Evolutionary conservation across 2,797 vertebrate genomes (phyloP).

Genomic region (Eospalax fontanierii): DNA sequence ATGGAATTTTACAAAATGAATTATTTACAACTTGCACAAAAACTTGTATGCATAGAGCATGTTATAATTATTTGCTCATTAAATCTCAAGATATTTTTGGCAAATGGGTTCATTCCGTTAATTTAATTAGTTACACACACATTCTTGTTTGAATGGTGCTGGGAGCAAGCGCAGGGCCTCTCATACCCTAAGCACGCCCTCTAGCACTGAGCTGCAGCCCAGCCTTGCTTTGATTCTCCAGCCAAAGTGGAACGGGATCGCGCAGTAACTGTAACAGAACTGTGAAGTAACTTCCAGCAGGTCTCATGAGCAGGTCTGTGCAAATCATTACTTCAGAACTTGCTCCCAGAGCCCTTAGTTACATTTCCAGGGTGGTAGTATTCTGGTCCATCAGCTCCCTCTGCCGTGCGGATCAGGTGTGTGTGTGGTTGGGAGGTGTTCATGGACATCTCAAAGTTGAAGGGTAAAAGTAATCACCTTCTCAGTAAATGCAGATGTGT

Average conservation of each 20-base stretch:
- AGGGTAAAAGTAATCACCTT: background rate
- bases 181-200: background rate
- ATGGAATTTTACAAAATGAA: background rate
- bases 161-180: background rate
- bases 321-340: background rate
- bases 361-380: background rate
- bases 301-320: conserved; percentile 21
- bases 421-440: too few species aligned
- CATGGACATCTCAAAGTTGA: background rate
- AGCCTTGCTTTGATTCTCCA: conserved; percentile 42
- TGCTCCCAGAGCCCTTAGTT: background rate
- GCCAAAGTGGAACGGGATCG: conserved; percentile 22
- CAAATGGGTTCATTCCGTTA: background rate
- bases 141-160: background rate
- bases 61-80: conserved; percentile 47
- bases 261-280: too few species aligned
- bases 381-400: background rate
- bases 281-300: background rate
- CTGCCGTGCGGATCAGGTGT: background rate
- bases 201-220: background rate
- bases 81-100: conserved; percentile 50
- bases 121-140: background rate
- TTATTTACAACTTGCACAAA: conserved; percentile 42
- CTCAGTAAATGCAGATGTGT: background rate
- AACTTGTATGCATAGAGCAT: background rate